A percentile compares a stretch with the other conserved stretches of the same genome.
Evolutionary conservation across 2,113 vertebrate genomes (phyloP).

Genomic region (Paramisgurnus dabryanus): DNA sequence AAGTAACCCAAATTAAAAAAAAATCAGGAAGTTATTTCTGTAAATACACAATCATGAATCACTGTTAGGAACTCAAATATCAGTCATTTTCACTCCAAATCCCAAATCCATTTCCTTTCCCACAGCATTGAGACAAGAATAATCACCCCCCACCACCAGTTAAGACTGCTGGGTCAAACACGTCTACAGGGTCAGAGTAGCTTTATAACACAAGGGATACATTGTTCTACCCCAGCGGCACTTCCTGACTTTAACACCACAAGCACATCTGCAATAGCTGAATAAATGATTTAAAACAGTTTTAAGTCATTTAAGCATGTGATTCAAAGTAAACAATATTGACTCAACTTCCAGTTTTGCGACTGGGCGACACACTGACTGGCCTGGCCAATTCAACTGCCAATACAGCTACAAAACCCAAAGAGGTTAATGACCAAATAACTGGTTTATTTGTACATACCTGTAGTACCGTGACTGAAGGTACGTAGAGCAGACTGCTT

Average conservation of each 20-base stretch:
- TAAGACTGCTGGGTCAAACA: conserved; percentile 54
- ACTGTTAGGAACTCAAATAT: background rate
- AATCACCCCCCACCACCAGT: conserved; percentile 39
- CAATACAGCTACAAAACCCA: background rate
- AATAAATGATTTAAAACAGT: too few relatives aligned
- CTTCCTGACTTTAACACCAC: conserved; percentile 62
- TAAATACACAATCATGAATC: background rate
- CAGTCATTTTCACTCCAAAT: background rate
- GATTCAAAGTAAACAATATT: too few relatives aligned
- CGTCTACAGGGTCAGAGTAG: conserved; percentile 52
- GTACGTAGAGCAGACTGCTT: conserved; percentile 98
- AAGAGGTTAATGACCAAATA: background rate
- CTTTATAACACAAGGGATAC: conserved; percentile 64
- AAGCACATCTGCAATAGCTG: conserved; percentile 3
- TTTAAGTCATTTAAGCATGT: too few relatives aligned
- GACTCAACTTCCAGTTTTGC: too few relatives aligned
- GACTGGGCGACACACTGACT: too few relatives aligned
- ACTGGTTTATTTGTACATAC: conserved; percentile 70
- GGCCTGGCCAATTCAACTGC: too few relatives aligned
- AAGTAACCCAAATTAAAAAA: too few relatives aligned
- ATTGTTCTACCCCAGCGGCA: conserved; percentile 61
- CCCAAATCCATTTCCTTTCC: conserved; percentile 52
- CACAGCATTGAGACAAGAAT: conserved; percentile 45
- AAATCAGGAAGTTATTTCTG: too few relatives aligned
- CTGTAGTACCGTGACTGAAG: conserved; percentile 99